These are phyloP conservation scores for Syngnathoides biaculeatus DNA, from an alignment of 2,113 vertebrate species.

Conservation along the genomic window DNA sequence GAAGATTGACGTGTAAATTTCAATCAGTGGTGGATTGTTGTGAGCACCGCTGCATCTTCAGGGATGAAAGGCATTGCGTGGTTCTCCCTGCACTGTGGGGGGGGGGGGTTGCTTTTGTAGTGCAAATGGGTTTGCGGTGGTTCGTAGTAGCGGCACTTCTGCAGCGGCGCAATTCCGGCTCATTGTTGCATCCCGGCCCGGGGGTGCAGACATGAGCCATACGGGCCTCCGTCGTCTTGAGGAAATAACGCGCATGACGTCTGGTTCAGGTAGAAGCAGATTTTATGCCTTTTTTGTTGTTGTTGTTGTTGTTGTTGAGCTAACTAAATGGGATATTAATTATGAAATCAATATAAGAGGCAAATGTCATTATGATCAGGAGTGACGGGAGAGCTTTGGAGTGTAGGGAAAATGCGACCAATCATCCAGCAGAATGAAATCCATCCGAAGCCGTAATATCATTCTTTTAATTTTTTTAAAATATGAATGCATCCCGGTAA, in stretches of 20 bases:
- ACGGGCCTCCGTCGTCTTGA: background rate
- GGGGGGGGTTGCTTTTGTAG: background rate
- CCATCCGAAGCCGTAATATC: too few species aligned
- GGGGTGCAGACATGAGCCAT: background rate
- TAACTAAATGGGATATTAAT: background rate
- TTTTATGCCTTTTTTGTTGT: too few species aligned
- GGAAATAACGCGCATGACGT: background rate
- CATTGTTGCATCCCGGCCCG: slow-evolving; percentile 21
- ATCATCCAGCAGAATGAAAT: too few species aligned
- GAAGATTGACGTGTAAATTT: background rate
- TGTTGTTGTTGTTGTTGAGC: too few species aligned
- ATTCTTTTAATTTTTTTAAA: too few species aligned
- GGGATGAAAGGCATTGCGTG: background rate
- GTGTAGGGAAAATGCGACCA: too few species aligned
- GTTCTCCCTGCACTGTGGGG: background rate
- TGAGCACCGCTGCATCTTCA: background rate
- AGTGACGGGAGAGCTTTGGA: too few species aligned
- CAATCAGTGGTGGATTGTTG: slow-evolving; percentile 12
- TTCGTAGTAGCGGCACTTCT: slow-evolving; percentile 9
- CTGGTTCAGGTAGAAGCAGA: too few species aligned
- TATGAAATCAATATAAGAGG: too few species aligned
- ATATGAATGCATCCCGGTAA: too few species aligned
- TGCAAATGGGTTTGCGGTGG: background rate
- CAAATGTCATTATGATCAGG: too few species aligned
- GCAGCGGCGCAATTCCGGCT: slow-evolving; percentile 8